phyloP scores from a whole-genome alignment of 1,140 invertebrate species.

The Drosophila sucinea region DNA sequence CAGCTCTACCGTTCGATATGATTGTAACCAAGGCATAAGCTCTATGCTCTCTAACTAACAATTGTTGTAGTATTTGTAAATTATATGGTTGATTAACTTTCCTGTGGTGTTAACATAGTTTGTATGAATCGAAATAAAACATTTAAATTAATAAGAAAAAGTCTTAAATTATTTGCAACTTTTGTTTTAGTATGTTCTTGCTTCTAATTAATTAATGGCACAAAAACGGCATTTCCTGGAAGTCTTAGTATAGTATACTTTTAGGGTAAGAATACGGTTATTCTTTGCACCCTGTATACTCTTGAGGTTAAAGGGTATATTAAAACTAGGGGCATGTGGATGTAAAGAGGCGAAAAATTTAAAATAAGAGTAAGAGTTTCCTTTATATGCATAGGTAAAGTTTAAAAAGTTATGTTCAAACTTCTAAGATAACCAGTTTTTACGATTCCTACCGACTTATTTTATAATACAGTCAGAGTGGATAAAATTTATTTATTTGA shows the following conservation, averaged over 20 bases:
- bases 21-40: conserved; percentile 58
- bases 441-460: no score
- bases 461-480: no score
- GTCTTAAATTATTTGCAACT: no score
- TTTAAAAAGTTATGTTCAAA: no score
- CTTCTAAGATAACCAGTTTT: no score
- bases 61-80: conserved; percentile 22
- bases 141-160: neutral
- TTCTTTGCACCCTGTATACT: neutral
- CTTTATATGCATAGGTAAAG: no score
- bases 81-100: conserved; percentile 19
- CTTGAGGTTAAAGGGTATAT: no score
- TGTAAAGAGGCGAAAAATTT: no score
- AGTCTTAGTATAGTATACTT: neutral
- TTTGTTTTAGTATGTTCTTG: neutral
- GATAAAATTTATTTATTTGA: no score
- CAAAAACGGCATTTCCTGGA: neutral
- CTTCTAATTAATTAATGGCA: neutral
- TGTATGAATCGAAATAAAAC: conserved; percentile 49
- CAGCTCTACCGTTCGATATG: conserved; percentile 68
- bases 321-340: no score
- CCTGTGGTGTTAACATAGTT: conserved; percentile 62
- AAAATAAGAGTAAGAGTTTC: no score
- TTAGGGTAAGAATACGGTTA: neutral
- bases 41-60: neutral